Percentiles rank a stretch among this genome's conserved stretches.
Evolutionary conservation across 2,888 invertebrate species (phyloP).

Genomic region (Stramonita haemastoma): DNA sequence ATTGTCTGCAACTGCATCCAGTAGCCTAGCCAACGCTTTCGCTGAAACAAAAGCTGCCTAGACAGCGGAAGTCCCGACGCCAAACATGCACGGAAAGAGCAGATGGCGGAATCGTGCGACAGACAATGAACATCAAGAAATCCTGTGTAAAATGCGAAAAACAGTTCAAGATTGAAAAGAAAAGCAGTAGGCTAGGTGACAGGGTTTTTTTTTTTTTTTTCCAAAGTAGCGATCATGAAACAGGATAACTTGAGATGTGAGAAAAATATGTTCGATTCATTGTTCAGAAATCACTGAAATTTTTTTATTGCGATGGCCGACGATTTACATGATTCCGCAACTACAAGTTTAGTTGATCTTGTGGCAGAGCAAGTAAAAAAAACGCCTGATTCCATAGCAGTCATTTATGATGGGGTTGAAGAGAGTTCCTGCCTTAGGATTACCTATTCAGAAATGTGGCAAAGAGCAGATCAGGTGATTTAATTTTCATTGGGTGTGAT

Average conservation of each 20-base stretch:
- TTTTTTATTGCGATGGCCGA: not conserved
- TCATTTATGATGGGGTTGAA: conserved; percentile 34
- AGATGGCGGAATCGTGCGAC: no score
- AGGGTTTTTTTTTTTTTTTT: no score
- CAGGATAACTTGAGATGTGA: no score
- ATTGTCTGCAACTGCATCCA: not conserved
- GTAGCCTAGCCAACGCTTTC: not conserved
- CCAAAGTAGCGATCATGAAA: no score
- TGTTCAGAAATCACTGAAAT: no score
- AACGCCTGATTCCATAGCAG: conserved; percentile 26
- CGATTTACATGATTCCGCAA: not conserved
- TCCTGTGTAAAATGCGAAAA: no score
- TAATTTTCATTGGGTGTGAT: not conserved
- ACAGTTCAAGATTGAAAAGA: no score
- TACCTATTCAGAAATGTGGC: conserved; percentile 44
- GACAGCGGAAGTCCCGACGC: not conserved
- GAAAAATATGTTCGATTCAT: not conserved
- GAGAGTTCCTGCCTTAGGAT: conserved; percentile 2
- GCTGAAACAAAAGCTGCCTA: not conserved
- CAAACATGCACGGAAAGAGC: no score
- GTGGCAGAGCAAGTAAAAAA: conserved; percentile 26
- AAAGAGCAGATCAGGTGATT: conserved; percentile 37
- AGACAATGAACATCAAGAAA: no score
- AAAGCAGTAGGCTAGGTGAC: no score
- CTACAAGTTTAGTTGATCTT: not conserved